phyloP scores from a whole-genome alignment of 2,797 vertebrate species.

The Diceros bicornis region DNA sequence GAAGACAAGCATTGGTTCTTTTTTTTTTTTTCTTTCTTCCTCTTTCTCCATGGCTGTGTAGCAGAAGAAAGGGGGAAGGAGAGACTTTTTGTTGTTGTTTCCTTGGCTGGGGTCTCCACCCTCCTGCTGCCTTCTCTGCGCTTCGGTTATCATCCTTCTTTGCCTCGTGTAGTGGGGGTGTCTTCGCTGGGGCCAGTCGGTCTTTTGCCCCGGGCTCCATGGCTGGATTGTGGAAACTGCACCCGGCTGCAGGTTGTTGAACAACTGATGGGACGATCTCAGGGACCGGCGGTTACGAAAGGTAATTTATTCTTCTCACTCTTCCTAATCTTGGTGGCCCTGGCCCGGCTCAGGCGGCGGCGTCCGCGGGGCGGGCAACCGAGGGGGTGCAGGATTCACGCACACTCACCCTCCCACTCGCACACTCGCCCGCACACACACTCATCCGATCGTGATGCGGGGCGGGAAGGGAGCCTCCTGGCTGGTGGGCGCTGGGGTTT shows the following conservation, averaged over 20 bases:
- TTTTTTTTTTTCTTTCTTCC: no score
- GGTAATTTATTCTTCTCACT: slow-evolving; percentile 81
- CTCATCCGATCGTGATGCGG: slow-evolving; percentile 66
- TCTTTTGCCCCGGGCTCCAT: slow-evolving; percentile 70
- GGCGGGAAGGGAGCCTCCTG: slow-evolving; percentile 60
- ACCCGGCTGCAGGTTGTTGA: slow-evolving; percentile 88
- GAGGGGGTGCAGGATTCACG: slow-evolving; percentile 67
- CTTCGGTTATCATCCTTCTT: not conserved
- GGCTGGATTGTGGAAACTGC: slow-evolving; percentile 88
- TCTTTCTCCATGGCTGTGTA: slow-evolving; percentile 66
- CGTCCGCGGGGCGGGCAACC: slow-evolving; percentile 52
- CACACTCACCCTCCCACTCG: slow-evolving; percentile 43
- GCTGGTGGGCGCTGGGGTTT: slow-evolving; percentile 65
- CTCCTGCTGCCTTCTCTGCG: slow-evolving; percentile 58
- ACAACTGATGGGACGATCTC: slow-evolving; percentile 86
- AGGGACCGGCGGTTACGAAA: slow-evolving; percentile 69
- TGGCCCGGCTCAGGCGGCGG: slow-evolving; percentile 21
- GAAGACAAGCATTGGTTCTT: not conserved
- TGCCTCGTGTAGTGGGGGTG: slow-evolving; percentile 43
- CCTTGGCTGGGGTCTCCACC: slow-evolving; percentile 68
- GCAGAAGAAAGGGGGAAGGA: slow-evolving; percentile 62
- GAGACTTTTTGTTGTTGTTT: slow-evolving; percentile 78
- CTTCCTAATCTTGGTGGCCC: slow-evolving; percentile 52
- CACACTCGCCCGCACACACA: slow-evolving; percentile 43
- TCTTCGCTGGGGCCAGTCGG: slow-evolving; percentile 26